Evolutionary conservation across 2,888 invertebrate genomes (phyloP).

Genomic region (Timandra comae): DNA sequence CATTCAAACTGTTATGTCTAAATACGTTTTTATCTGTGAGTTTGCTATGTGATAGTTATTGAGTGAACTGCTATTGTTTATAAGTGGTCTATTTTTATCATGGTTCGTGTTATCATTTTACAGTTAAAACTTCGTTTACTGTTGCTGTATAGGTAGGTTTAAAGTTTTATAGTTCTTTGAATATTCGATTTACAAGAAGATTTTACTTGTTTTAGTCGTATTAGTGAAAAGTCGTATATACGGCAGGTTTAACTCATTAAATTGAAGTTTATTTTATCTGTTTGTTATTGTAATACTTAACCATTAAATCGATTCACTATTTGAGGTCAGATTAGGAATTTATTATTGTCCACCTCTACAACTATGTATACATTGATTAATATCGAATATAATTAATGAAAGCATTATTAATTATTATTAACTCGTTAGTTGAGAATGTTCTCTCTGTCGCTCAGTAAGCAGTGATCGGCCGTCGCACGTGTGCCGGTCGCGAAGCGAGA

Average conservation of each 20-base stretch:
- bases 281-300: too few species aligned
- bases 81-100: slow-evolving; percentile 60
- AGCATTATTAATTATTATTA: slow-evolving; percentile 46
- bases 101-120: slow-evolving; percentile 52
- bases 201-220: too few species aligned
- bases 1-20: slow-evolving; percentile 62
- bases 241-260: too few species aligned
- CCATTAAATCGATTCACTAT: too few species aligned
- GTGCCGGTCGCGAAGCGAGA: slow-evolving; percentile 44
- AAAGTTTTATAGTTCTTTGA: too few species aligned
- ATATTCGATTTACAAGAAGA: too few species aligned
- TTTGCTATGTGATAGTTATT: slow-evolving; percentile 50
- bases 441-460: slow-evolving; percentile 27
- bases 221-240: too few species aligned
- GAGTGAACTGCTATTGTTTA: slow-evolving; percentile 59
- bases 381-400: slow-evolving; percentile 31
- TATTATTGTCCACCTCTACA: neutral
- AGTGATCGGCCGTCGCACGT: slow-evolving; percentile 49
- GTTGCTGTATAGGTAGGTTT: too few species aligned
- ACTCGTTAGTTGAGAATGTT: slow-evolving; percentile 45
- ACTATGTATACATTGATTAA: slow-evolving; percentile 1
- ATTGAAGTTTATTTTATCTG: too few species aligned
- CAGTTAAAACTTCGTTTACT: slow-evolving; percentile 56
- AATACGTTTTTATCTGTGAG: slow-evolving; percentile 51
- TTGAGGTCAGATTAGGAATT: slow-evolving; percentile 1